Conservation (phyloP, 2,797 vertebrate species). For the Rhynchonycteris naso region DNA sequence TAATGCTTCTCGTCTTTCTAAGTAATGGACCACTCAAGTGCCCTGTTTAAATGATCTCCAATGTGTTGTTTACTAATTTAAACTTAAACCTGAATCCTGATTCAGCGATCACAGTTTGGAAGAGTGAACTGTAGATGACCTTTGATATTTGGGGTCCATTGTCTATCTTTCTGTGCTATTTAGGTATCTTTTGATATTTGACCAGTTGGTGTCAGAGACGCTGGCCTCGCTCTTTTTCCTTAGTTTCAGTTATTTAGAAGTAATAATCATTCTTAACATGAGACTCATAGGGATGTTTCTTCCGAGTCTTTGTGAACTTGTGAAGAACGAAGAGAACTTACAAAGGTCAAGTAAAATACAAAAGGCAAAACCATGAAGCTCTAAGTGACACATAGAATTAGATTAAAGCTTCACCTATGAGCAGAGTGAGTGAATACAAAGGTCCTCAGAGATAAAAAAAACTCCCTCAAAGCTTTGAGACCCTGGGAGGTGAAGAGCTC, state of each 20-base stretch:
- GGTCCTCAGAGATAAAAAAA: no score
- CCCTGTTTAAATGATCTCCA: not conserved
- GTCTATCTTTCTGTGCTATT: not conserved
- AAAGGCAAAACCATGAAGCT: not conserved
- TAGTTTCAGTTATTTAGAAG: not conserved
- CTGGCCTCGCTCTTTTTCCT: not conserved
- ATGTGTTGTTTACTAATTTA: not conserved
- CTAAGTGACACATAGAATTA: not conserved
- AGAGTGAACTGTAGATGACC: not conserved
- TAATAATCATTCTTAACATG: not conserved
- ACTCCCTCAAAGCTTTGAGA: not conserved
- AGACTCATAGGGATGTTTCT: not conserved
- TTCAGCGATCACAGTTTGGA: not conserved
- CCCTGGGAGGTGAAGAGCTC: not conserved
- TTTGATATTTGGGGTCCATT: not conserved
- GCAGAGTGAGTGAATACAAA: not conserved
- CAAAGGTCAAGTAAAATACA: not conserved
- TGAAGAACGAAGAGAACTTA: not conserved
- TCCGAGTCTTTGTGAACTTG: not conserved
- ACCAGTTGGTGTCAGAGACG: not conserved
- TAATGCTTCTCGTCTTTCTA: not conserved
- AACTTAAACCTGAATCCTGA: not conserved
- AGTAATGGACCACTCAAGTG: not conserved
- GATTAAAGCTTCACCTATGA: not conserved
- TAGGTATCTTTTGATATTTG: not conserved